Evolutionary conservation across 2,113 vertebrate species (phyloP).

Genomic region (Hystrix cristata): DNA sequence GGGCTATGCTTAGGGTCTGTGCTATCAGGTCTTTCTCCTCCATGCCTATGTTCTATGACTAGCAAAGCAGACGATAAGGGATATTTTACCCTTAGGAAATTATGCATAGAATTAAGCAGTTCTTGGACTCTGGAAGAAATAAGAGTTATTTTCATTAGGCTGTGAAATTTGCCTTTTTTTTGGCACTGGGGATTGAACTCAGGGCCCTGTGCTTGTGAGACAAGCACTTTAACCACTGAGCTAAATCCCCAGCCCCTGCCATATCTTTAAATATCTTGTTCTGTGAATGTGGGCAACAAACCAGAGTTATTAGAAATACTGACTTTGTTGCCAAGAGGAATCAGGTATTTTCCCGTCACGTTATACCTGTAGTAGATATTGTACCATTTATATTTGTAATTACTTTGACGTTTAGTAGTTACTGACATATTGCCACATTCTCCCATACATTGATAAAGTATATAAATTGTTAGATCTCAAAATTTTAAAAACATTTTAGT

Average conservation of each 20-base stretch:
- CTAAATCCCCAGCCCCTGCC: no score
- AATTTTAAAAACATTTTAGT: not conserved
- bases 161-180: not conserved
- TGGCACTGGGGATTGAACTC: no score
- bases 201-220: no score
- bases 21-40: not conserved
- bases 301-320: not conserved
- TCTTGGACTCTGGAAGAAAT: not conserved
- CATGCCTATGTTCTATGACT: not conserved
- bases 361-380: not conserved
- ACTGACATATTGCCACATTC: not conserved
- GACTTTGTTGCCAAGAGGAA: not conserved
- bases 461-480: not conserved
- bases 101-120: not conserved
- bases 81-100: not conserved
- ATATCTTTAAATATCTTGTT: no score
- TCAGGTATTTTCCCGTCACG: not conserved
- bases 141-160: not conserved
- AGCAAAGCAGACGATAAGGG: not conserved
- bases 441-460: not conserved
- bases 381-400: not conserved
- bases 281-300: not conserved
- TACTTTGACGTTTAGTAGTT: not conserved
- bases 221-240: no score
- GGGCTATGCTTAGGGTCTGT: not conserved